Percentiles rank a stretch among this genome's conserved stretches.
phyloP scores from a whole-genome alignment of 2,888 invertebrate species.

The Andrena dorsata region DNA sequence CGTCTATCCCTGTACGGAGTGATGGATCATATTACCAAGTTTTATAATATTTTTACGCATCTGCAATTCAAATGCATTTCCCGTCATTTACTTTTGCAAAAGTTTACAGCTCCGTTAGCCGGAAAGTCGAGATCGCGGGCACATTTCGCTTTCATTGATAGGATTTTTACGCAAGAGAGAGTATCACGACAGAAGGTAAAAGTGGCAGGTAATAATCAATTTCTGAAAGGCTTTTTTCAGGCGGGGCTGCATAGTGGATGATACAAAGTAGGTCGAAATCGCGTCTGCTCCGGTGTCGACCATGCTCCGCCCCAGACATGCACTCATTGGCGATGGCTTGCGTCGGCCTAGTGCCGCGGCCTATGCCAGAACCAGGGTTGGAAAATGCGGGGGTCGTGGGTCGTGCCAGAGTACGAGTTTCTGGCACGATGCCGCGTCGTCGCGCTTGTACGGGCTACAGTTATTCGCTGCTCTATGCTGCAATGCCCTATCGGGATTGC shows the following conservation, averaged over 20 bases:
- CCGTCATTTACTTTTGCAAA: too few relatives aligned
- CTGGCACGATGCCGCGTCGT: slow-evolving; percentile 82
- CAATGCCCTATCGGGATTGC: slow-evolving; percentile 63
- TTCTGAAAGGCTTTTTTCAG: slow-evolving; percentile 28
- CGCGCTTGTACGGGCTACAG: slow-evolving; percentile 75
- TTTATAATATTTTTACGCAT: too few relatives aligned
- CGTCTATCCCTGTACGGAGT: too few relatives aligned
- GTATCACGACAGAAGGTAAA: slow-evolving; percentile 43
- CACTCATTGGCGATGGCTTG: slow-evolving; percentile 83
- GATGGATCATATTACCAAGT: too few relatives aligned
- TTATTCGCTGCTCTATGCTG: slow-evolving; percentile 69
- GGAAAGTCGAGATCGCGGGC: too few relatives aligned
- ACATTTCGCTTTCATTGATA: not conserved
- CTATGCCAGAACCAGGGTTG: slow-evolving; percentile 79
- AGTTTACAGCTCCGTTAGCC: too few relatives aligned
- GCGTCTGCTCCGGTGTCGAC: slow-evolving; percentile 74
- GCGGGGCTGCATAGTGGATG: slow-evolving; percentile 35
- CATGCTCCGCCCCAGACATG: slow-evolving; percentile 83
- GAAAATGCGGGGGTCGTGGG: slow-evolving; percentile 75
- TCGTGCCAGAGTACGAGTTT: slow-evolving; percentile 75
- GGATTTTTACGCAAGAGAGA: slow-evolving; percentile 23
- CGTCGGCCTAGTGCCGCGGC: slow-evolving; percentile 83
- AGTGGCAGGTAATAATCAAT: slow-evolving; percentile 55
- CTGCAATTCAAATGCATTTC: too few relatives aligned
- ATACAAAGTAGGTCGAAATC: slow-evolving; percentile 74